phyloP scores from a whole-genome alignment of 2,888 invertebrate species.

The Cephus rjabovi region DNA sequence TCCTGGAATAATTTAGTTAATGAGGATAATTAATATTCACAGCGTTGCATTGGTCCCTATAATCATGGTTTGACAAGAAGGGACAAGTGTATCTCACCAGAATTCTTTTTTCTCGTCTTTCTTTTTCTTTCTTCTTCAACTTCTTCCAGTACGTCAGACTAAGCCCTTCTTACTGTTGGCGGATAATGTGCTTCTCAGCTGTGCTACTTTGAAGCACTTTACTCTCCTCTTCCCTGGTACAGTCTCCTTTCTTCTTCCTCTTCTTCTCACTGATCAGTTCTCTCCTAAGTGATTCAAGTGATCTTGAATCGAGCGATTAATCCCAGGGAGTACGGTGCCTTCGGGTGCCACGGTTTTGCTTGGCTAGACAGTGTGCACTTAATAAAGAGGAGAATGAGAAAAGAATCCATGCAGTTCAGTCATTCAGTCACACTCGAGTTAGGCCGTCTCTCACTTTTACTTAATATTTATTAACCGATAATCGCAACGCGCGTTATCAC shows the following conservation, averaged over 20 bases:
- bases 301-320: constrained; percentile 16
- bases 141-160: constrained; percentile 6
- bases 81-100: constrained; percentile 12
- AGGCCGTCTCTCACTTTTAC: neutral
- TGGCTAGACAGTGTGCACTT: neutral
- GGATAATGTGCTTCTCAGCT: constrained; percentile 20
- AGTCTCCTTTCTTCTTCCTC: constrained; percentile 1
- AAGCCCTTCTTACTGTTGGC: constrained; percentile 10
- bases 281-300: constrained; percentile 16
- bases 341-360: neutral
- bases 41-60: neutral
- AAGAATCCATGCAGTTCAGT: neutral
- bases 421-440: neutral
- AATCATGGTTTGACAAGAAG: constrained; percentile 6
- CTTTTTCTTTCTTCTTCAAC: constrained; percentile 3
- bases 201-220: constrained; percentile 6
- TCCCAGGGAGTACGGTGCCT: constrained; percentile 3
- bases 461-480: neutral
- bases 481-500: neutral
- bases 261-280: neutral
- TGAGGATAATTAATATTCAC: neutral
- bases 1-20: neutral
- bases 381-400: constrained; percentile 5
- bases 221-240: neutral
- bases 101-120: constrained; percentile 15